Conservation (phyloP, 2,797 vertebrate species). For the Macropodus opercularis region DNA sequence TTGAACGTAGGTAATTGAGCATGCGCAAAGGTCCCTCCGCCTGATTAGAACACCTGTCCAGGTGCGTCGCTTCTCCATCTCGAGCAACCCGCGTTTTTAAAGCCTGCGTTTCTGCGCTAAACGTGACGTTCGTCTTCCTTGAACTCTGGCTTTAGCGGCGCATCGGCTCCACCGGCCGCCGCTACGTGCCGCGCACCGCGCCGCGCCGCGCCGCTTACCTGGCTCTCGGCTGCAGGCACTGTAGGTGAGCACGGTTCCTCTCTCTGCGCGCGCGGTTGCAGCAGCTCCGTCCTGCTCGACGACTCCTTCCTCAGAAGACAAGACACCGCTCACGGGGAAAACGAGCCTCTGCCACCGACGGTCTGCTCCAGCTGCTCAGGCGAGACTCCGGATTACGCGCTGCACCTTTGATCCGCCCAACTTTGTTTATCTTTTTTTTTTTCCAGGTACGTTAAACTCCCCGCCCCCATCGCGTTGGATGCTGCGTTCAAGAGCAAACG, state of each 20-base stretch:
- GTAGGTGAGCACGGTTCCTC: slow-evolving; percentile 40
- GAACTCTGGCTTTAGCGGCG: neutral
- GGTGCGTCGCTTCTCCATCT: neutral
- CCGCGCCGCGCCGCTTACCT: slow-evolving; percentile 49
- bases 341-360: neutral
- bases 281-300: slow-evolving; percentile 13
- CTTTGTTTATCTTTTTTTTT: no score
- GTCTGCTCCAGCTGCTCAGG: slow-evolving; percentile 43
- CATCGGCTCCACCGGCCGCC: neutral
- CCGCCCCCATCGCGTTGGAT: slow-evolving; percentile 21
- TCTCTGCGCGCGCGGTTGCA: slow-evolving; percentile 26
- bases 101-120: neutral
- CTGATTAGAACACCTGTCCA: slow-evolving; percentile 41
- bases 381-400: slow-evolving; percentile 23
- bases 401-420: slow-evolving; percentile 47
- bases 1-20: slow-evolving; percentile 1
- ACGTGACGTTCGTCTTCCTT: neutral
- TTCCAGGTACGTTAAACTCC: slow-evolving; percentile 54
- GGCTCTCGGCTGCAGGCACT: slow-evolving; percentile 67
- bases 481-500: slow-evolving; percentile 64
- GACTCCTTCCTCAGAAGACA: neutral
- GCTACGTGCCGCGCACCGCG: neutral
- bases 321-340: slow-evolving; percentile 4
- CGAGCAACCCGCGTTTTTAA: neutral
- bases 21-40: slow-evolving; percentile 26